phyloP scores from a whole-genome alignment of 2,888 invertebrate species.

The Calliscelio sp. region DNA sequence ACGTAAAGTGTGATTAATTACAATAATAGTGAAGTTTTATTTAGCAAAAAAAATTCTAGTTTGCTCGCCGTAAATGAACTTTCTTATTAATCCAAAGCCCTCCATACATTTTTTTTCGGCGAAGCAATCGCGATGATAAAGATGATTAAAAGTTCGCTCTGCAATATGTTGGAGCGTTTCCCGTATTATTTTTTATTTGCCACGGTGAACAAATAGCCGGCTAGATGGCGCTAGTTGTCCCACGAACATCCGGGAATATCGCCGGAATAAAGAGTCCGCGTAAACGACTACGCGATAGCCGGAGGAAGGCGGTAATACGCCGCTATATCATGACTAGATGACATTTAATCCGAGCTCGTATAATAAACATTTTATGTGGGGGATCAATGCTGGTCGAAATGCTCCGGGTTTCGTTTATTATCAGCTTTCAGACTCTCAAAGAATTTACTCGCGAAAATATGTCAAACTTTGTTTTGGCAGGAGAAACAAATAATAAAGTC shows the following conservation, averaged over 20 bases:
- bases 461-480: not conserved
- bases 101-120: not conserved
- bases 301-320: slow-evolving; percentile 37
- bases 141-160: slow-evolving; percentile 3
- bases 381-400: slow-evolving; percentile 40
- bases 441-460: not conserved
- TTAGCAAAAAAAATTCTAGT: too few relatives aligned
- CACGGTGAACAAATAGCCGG: not conserved
- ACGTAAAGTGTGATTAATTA: too few relatives aligned
- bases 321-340: slow-evolving; percentile 42
- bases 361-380: slow-evolving; percentile 45
- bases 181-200: slow-evolving; percentile 26
- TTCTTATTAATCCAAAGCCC: not conserved
- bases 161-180: slow-evolving; percentile 9
- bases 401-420: slow-evolving; percentile 40
- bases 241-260: slow-evolving; percentile 36
- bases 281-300: slow-evolving; percentile 41
- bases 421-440: slow-evolving; percentile 4
- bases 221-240: slow-evolving; percentile 15
- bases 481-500: too few relatives aligned
- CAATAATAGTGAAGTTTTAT: too few relatives aligned
- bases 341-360: slow-evolving; percentile 45
- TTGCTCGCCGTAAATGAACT: too few relatives aligned
- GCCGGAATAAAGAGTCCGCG: slow-evolving; percentile 42
- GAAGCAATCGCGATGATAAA: not conserved